Evolutionary conservation across 2,888 invertebrate species (phyloP), one percentile per base, ranked within the genome.

Genomic region (Callosobruchus maculatus): DNA sequence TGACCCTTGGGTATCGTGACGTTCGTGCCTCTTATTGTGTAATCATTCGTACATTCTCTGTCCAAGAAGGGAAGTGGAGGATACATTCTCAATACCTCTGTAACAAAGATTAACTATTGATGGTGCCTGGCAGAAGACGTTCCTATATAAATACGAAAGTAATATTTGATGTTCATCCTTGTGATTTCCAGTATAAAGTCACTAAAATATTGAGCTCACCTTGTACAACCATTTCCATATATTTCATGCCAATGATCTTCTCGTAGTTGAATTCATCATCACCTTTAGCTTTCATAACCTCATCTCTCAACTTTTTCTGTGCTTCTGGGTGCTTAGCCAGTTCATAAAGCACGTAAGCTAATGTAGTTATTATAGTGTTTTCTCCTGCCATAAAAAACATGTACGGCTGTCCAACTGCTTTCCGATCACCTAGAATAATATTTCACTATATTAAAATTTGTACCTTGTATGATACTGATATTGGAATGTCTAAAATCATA

Each of bases 321-420:
- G 21, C 30, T 30, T 71, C 74, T 2, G 66, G 73, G 71, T 80
- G 74, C 68, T 70, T 75, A 13, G 80, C 76, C 7, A 82, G 21
- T 31, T 76, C 76, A 21, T 77, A 80, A 7, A 80, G 70, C 21
- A 71, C 68, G 70, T 80, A 82, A 68, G 79, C 73, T 22, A 78
- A 31, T 9, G 75, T 77, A 7, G 78, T 67, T 3, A 79, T 74
- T 18, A 78, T 75, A n/a, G 82, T 81, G 67, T 81, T 81, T 69
- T 81, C 78, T 7, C 80, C 81, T 13, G 26, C 71, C 5, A 26
- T 26, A 13, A 71, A 71, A 31, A 71, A 71, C 21, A 71, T 26
- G 20, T 30, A 71, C 3, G 31, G 49, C 30, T 71, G 71, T n/a
- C 31, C 71, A 20, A 49, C 22, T 2, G 49, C 30, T n/a, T 31